Conservation (phyloP, 2,797 vertebrate genomes). For the Enteromius trimaculatus region DNA sequence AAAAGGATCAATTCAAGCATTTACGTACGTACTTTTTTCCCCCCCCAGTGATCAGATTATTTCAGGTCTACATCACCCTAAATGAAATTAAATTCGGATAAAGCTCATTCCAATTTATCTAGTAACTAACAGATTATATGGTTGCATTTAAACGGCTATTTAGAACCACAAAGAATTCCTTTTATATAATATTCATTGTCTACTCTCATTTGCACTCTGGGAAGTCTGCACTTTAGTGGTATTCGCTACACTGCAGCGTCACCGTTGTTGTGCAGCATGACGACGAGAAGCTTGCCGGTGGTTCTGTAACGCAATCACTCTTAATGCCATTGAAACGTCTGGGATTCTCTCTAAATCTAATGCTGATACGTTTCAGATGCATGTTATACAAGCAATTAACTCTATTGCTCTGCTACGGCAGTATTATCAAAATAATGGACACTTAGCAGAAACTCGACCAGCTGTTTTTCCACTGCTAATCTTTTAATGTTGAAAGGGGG, state of each 20-base stretch:
- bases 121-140: neutral
- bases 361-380: slow-evolving; percentile 45
- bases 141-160: neutral
- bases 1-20: neutral
- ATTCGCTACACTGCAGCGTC: slow-evolving; percentile 8
- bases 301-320: slow-evolving; percentile 40
- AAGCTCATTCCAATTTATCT: neutral
- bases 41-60: neutral
- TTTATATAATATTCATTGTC: slow-evolving; percentile 10
- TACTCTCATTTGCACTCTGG: neutral
- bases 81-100: neutral
- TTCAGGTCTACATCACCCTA: neutral
- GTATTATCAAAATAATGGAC: slow-evolving; percentile 52
- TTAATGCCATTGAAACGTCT: slow-evolving; percentile 47
- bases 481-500: slow-evolving; percentile 50
- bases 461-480: slow-evolving; percentile 53
- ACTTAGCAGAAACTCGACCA: slow-evolving; percentile 42
- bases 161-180: slow-evolving; percentile 26
- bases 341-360: slow-evolving; percentile 43
- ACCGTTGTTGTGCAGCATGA: slow-evolving; percentile 6
- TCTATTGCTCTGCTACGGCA: slow-evolving; percentile 35
- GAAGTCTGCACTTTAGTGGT: slow-evolving; percentile 29
- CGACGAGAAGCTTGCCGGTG: slow-evolving; percentile 24
- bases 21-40: neutral
- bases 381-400: slow-evolving; percentile 50